Evolutionary conservation across 2,888 invertebrate genomes (phyloP), one percentile per base, ranked within the genome.

Genomic region (Hypolimnas misippus): DNA sequence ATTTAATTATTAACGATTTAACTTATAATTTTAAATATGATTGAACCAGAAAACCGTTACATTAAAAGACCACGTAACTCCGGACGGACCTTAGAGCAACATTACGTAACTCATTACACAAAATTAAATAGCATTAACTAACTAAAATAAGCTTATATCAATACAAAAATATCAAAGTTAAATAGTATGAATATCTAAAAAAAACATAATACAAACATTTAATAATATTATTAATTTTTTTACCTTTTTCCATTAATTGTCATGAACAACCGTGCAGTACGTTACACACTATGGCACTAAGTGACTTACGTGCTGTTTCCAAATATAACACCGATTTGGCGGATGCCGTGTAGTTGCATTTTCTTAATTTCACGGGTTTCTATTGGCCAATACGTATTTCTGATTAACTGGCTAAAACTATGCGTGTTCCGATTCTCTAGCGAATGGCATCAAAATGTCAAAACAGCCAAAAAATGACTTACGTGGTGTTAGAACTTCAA

Each of bases 371-470:
- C n/a, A 38, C 35, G 35, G 1, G 35, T 38, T 38, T n/a, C 35
- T 38, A 38, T 38, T 38, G 35, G 35, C 2, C 35, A 4, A 38
- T 38, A n/a, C 35, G 12, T 38, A n/a, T 38, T 38, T 38, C 35
- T 38, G 35, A 38, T 38, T n/a, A n/a, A n/a, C n/a, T 38, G 35
- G 35, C n/a, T 38, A n/a, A 38, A 52, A 50, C 38, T 10, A 55
- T 44, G 50, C 50, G 55, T 55, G 31, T 55, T 55, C 16, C 49
- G 50, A 49, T 61, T 61, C 55, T 55, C 55, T 55, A 61, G 49
- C 54, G 17, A 55, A 61, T 56, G 55, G 49, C 55, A 59, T 59
- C 42, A 59, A 62, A 62, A 62, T 57, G 42, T 62, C 57, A 51
- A 51, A 50, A 57, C 51, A 2, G 57, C 51, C 51, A 51, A 42